Evolutionary conservation across 2,797 vertebrate species (phyloP).

Genomic region (Danio albolineatus): DNA sequence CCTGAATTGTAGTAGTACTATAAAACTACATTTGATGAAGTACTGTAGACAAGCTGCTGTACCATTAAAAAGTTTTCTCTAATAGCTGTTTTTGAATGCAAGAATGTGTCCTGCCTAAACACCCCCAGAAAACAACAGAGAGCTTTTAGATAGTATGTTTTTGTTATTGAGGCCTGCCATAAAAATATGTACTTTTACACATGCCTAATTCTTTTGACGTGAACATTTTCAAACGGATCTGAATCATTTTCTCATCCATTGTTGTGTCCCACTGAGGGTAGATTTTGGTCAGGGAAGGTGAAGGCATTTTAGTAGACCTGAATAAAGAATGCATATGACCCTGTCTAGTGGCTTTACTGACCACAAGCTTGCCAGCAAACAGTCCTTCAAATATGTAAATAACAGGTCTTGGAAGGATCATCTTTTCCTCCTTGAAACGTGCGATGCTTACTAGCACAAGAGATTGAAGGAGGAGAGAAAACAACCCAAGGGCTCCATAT

Average conservation of each 20-base stretch:
- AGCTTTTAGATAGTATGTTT: background rate
- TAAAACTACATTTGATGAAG: too few species aligned
- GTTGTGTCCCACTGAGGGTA: constrained; percentile 4
- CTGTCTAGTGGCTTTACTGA: constrained; percentile 72
- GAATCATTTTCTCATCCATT: constrained; percentile 24
- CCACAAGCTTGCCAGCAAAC: constrained; percentile 74
- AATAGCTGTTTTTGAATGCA: background rate
- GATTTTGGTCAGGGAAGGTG: constrained; percentile 20
- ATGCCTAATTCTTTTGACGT: constrained; percentile 40
- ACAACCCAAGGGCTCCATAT: constrained; percentile 82
- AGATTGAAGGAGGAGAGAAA: constrained; percentile 76
- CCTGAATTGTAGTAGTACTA: background rate
- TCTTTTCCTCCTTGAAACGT: constrained; percentile 76
- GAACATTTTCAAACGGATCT: constrained; percentile 8
- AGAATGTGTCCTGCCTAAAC: background rate
- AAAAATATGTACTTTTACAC: background rate
- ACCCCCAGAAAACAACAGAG: background rate
- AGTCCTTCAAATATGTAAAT: constrained; percentile 86
- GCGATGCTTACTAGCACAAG: constrained; percentile 68
- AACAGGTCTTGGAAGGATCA: constrained; percentile 84
- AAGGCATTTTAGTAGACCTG: constrained; percentile 55
- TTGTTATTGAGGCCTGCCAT: background rate
- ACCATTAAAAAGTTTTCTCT: background rate
- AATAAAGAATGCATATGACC: constrained; percentile 73
- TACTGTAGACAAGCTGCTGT: background rate